Evolutionary conservation across 2,888 invertebrate species (phyloP).

Genomic region (Smittia aterrima): DNA sequence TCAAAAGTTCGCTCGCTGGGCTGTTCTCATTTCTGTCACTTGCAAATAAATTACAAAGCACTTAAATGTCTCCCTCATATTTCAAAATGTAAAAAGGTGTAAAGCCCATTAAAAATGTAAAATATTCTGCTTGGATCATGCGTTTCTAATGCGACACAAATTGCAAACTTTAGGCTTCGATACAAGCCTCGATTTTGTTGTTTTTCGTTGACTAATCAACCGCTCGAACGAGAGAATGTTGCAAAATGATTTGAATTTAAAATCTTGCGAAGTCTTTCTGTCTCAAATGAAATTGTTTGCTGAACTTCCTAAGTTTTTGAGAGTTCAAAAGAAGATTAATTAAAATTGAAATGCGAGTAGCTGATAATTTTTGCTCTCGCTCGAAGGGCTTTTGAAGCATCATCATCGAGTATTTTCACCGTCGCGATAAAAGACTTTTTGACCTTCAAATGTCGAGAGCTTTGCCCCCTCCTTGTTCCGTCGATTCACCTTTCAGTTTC

Average conservation of each 20-base stretch:
- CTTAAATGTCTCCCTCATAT: not conserved
- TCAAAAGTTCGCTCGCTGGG: not conserved
- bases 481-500: not conserved
- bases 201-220: no score
- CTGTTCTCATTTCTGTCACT: constrained; percentile 6
- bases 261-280: no score
- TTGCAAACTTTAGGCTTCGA: not conserved
- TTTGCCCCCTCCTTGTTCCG: not conserved
- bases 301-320: no score
- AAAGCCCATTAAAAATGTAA: constrained; percentile 1
- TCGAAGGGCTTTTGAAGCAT: not conserved
- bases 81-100: not conserved
- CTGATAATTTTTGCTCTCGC: not conserved
- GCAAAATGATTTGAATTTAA: no score
- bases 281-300: no score
- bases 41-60: not conserved
- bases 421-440: not conserved
- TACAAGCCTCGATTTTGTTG: no score
- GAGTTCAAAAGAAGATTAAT: no score
- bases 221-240: no score
- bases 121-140: constrained; percentile 4
- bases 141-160: constrained; percentile 15
- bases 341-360: not conserved
- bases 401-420: no score
- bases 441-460: not conserved